phyloP scores from a whole-genome alignment of 2,113 vertebrate genomes.

The Pluvialis apricaria region DNA sequence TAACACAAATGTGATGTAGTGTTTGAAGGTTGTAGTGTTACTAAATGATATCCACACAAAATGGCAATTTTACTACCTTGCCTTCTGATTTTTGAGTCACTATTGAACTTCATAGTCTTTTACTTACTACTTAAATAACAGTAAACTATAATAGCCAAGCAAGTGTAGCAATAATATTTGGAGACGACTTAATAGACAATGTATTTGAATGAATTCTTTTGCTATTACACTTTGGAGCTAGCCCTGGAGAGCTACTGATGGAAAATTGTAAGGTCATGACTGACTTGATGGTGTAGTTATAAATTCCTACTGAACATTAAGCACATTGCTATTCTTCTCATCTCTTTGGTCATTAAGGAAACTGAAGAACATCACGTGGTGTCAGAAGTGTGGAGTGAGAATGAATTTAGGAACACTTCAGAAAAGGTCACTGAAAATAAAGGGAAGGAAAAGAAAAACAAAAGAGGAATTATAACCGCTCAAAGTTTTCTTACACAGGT shows the following conservation, averaged over 20 bases:
- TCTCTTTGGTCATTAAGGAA: constrained; percentile 48
- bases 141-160: neutral
- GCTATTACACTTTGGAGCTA: neutral
- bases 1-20: neutral
- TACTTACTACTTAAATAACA: neutral
- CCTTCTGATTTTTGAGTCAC: neutral
- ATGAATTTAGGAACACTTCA: constrained; percentile 16
- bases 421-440: constrained; percentile 48
- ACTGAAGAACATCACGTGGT: neutral
- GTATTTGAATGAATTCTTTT: neutral
- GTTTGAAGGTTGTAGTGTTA: neutral
- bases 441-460: neutral
- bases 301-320: constrained; percentile 44
- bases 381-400: neutral
- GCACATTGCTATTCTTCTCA: constrained; percentile 42
- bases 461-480: neutral
- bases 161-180: constrained; percentile 16
- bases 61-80: neutral
- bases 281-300: constrained; percentile 55
- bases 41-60: neutral
- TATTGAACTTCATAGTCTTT: neutral
- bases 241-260: neutral
- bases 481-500: neutral
- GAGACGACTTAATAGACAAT: neutral
- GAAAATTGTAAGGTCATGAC: constrained; percentile 47